phyloP scores from a whole-genome alignment of 2,888 invertebrate genomes.

The Meghimatium bilineatum region DNA sequence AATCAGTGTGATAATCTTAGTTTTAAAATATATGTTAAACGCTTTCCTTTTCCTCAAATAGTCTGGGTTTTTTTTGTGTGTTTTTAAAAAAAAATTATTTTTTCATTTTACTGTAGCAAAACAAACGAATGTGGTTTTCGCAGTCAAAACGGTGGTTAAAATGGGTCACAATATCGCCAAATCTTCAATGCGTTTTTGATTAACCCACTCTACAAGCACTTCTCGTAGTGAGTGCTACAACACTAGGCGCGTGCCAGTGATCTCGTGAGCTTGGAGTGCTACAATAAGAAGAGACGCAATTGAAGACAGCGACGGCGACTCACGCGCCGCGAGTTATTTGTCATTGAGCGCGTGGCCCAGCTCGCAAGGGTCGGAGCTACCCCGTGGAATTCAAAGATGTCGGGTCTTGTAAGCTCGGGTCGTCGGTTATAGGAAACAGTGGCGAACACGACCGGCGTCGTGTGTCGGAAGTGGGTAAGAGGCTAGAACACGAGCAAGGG shows the following conservation, averaged over 20 bases:
- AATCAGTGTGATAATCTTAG: neutral
- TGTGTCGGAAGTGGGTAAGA: conserved; percentile 32
- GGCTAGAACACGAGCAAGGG: conserved; percentile 14
- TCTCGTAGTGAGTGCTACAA: conserved; percentile 13
- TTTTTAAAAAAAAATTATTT: neutral
- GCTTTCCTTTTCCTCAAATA: neutral
- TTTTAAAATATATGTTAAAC: neutral
- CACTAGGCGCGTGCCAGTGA: conserved; percentile 20
- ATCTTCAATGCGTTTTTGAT: conserved; percentile 45
- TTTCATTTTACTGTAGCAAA: neutral
- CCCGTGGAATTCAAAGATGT: neutral
- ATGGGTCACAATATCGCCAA: conserved; percentile 23
- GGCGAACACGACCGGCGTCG: conserved; percentile 14
- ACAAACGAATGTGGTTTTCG: conserved; percentile 42
- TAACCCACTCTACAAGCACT: conserved; percentile 19
- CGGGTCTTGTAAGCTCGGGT: neutral
- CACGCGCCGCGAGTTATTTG: conserved; percentile 45
- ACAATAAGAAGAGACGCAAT: conserved; percentile 30
- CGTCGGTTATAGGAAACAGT: conserved; percentile 4
- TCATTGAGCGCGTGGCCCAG: conserved; percentile 42
- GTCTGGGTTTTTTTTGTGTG: neutral
- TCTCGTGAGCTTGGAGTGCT: conserved; percentile 26
- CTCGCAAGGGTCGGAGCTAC: neutral
- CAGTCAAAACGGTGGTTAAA: conserved; percentile 47
- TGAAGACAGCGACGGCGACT: conserved; percentile 22